A percentile compares a stretch with the other conserved stretches of the same genome.
Conservation (phyloP, 1,140 invertebrate genomes). For the Drosophila sucinea region DNA sequence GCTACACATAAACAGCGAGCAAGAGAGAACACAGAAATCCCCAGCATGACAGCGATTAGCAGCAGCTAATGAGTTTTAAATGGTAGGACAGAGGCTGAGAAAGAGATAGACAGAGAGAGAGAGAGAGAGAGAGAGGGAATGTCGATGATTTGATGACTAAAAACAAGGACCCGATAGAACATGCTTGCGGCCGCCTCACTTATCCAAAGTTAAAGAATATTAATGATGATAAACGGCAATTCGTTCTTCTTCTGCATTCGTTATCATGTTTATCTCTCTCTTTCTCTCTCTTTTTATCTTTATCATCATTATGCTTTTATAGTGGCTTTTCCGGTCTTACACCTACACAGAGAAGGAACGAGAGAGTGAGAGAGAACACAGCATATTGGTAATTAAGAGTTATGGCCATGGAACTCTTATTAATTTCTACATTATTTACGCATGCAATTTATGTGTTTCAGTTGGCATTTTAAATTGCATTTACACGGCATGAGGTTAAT, state of each 20-base stretch:
- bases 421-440: slow-evolving; percentile 81
- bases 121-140: slow-evolving; percentile 9
- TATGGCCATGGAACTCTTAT: slow-evolving; percentile 63
- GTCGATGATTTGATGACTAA: slow-evolving; percentile 1
- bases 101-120: neutral
- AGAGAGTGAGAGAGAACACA: neutral
- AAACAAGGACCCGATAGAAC: neutral
- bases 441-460: slow-evolving; percentile 76
- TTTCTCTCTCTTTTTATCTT: neutral
- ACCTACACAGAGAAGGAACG: slow-evolving; percentile 1
- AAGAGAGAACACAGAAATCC: neutral
- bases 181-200: neutral
- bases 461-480: slow-evolving; percentile 78
- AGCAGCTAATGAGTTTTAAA: slow-evolving; percentile 67
- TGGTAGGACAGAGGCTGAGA: neutral
- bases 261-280: slow-evolving; percentile 10
- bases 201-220: slow-evolving; percentile 32
- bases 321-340: neutral
- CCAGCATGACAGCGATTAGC: slow-evolving; percentile 29
- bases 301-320: neutral
- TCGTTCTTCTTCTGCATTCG: neutral
- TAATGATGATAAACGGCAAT: slow-evolving; percentile 42
- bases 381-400: slow-evolving; percentile 69
- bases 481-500: slow-evolving; percentile 72
- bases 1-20: slow-evolving; percentile 55